A percentile compares a stretch with the other conserved stretches of the same genome.
Conservation (phyloP, 2,888 invertebrate genomes). For the Limnephilus lunatus region DNA sequence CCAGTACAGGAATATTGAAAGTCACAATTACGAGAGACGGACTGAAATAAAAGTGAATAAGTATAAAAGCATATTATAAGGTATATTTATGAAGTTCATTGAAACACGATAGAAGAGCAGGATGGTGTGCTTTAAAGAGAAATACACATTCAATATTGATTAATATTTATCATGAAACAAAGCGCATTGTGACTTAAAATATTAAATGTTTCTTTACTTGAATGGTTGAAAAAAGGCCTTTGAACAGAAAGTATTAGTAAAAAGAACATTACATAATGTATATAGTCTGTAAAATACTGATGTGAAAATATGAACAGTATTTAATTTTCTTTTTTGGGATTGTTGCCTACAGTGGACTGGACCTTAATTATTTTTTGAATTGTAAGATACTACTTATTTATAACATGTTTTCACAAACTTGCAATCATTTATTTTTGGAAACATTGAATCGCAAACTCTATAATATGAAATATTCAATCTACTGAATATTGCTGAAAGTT, state of each 20-base stretch:
- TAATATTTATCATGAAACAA: background rate
- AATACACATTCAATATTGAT: background rate
- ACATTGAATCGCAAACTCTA: background rate
- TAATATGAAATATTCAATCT: background rate
- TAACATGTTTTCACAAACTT: background rate
- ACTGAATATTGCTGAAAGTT: background rate
- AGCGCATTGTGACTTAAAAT: background rate
- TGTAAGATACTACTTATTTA: background rate
- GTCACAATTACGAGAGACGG: background rate
- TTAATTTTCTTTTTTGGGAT: background rate
- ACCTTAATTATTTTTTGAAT: background rate
- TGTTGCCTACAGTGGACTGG: background rate
- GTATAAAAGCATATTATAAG: background rate
- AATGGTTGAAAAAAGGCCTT: background rate
- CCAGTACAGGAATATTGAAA: background rate
- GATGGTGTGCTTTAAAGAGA: background rate
- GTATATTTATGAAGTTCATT: background rate
- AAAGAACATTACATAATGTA: background rate
- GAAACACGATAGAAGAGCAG: background rate
- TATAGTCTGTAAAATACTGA: background rate
- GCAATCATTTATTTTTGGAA: background rate
- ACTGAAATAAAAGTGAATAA: background rate
- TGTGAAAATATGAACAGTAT: background rate
- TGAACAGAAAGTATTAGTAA: background rate
- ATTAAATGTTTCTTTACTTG: background rate